A percentile compares a stretch with the other conserved stretches of the same genome.
Evolutionary conservation across 2,113 vertebrate genomes (phyloP).

Genomic region (Pogona vitticeps): DNA sequence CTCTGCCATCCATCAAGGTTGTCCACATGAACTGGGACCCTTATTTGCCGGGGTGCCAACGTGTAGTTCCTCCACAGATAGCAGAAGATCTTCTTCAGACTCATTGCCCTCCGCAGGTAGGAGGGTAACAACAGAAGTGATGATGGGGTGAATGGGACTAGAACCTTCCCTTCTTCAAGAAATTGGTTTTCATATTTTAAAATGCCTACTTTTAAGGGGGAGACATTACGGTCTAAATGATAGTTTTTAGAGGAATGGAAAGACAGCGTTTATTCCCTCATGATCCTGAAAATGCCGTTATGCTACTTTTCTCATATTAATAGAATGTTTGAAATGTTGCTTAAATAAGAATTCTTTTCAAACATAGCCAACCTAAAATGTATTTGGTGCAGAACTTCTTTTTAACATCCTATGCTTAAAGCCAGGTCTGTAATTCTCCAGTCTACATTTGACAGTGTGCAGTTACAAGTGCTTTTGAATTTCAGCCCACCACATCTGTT

Average conservation of each 20-base stretch:
- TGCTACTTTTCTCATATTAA: background rate
- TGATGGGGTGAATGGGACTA: too few species aligned
- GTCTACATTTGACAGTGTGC: background rate
- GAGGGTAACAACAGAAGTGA: too few species aligned
- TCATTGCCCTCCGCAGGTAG: too few species aligned
- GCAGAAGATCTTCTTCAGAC: too few species aligned
- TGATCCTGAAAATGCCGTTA: background rate
- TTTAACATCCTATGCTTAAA: background rate
- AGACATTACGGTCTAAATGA: background rate
- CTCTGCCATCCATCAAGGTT: too few species aligned
- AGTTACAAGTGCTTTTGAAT: background rate
- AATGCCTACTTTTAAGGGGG: too few species aligned
- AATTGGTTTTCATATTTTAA: too few species aligned
- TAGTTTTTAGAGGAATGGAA: background rate
- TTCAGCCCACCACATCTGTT: background rate
- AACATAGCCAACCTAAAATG: background rate
- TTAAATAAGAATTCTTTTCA: background rate
- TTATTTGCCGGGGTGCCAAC: too few species aligned
- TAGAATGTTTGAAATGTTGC: background rate
- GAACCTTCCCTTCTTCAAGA: too few species aligned
- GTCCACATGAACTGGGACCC: too few species aligned
- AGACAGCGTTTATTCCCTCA: background rate
- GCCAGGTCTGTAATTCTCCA: background rate
- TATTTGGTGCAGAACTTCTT: background rate
- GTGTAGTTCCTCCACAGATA: too few species aligned